These are phyloP conservation scores for Schlechtendalia chinensis DNA, from an alignment of 1,140 invertebrate genomes.

Conservation along the genomic window DNA sequence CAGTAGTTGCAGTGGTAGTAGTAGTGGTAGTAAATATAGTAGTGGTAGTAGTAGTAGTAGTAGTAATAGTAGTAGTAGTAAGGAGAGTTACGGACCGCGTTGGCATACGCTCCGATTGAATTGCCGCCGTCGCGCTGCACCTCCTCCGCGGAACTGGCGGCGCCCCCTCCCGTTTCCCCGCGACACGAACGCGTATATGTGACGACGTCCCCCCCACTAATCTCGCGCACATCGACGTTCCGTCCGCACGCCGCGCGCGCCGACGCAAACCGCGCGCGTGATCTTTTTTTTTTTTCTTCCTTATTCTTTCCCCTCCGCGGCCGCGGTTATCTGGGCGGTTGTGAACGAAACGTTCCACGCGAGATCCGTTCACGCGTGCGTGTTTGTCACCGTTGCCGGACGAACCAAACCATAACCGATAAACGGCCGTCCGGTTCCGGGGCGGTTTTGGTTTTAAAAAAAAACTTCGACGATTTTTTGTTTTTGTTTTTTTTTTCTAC, in stretches of 20 bases:
- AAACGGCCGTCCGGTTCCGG: no score
- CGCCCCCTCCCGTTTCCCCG: not conserved
- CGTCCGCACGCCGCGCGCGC: no score
- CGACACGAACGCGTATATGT: not conserved
- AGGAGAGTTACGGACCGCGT: constrained; percentile 11
- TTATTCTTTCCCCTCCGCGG: not conserved
- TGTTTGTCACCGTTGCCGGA: no score
- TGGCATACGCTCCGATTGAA: constrained; percentile 45
- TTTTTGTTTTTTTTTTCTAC: not conserved
- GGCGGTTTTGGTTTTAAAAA: no score
- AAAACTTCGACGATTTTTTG: no score
- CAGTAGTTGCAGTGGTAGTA: not conserved
- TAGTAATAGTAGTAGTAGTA: not conserved
- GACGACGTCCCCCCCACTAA: not conserved
- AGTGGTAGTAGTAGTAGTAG: constrained; percentile 14
- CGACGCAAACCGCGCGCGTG: no score
- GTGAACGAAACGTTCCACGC: no score
- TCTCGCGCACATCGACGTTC: no score
- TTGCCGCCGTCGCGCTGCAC: constrained; percentile 9
- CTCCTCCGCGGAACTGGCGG: not conserved
- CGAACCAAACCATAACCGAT: no score
- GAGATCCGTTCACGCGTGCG: no score
- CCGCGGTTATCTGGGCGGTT: no score
- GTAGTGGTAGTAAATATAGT: not conserved
- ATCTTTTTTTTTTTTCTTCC: not conserved